Percentiles rank a stretch among this genome's conserved stretches.
Conservation (phyloP, 2,888 invertebrate genomes). For the Halocaridina rubra region DNA sequence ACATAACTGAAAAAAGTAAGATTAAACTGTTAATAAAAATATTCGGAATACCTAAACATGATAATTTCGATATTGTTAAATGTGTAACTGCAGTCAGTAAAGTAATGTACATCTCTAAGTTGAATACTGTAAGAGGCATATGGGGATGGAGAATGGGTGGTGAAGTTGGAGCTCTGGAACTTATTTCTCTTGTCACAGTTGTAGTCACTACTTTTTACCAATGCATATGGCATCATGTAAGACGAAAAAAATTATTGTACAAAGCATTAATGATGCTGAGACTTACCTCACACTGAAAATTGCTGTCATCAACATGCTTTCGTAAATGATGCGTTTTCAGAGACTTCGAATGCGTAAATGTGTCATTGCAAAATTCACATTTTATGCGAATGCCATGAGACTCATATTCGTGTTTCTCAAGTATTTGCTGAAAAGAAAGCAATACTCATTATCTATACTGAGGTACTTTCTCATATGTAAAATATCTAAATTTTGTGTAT, state of each 20-base stretch:
- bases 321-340: slow-evolving; percentile 2
- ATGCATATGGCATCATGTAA: neutral
- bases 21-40: neutral
- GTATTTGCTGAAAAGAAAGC: neutral
- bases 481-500: too few species aligned
- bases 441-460: too few species aligned
- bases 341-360: slow-evolving; percentile 11
- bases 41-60: neutral
- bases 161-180: too few species aligned
- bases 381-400: slow-evolving; percentile 16
- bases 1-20: slow-evolving; percentile 5
- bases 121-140: too few species aligned
- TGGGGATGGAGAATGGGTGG: too few species aligned
- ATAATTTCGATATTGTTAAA: too few species aligned
- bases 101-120: too few species aligned
- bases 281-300: neutral
- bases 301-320: neutral
- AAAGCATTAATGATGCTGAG: neutral
- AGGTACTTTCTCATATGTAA: too few species aligned
- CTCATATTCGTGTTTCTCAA: neutral
- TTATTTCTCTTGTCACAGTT: too few species aligned
- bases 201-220: too few species aligned
- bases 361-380: slow-evolving; percentile 15
- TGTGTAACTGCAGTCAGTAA: too few species aligned
- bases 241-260: neutral